Percentiles rank a stretch among this genome's conserved stretches.
Evolutionary conservation across 2,797 vertebrate genomes (phyloP).

Genomic region (Ambastaia sidthimunki): DNA sequence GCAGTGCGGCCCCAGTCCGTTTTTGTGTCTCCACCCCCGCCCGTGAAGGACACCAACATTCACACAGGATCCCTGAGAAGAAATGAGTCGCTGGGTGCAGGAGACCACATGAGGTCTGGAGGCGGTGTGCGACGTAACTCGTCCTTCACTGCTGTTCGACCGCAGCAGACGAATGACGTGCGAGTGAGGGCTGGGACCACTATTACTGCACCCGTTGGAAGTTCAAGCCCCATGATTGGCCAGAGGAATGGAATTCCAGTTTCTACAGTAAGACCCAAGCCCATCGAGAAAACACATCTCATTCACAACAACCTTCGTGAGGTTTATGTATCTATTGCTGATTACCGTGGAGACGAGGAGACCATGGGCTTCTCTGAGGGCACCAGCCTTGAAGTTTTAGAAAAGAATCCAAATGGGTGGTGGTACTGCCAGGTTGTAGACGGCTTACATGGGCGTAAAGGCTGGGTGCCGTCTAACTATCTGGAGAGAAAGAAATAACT

Average conservation of each 20-base stretch:
- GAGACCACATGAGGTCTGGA: slow-evolving; percentile 83
- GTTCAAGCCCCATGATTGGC: slow-evolving; percentile 58
- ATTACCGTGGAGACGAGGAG: slow-evolving; percentile 97
- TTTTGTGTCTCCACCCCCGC: slow-evolving; percentile 88
- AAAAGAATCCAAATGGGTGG: slow-evolving; percentile 98
- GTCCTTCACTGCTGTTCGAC: slow-evolving; percentile 89
- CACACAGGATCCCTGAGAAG: slow-evolving; percentile 90
- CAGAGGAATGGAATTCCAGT: slow-evolving; percentile 92
- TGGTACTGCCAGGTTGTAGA: slow-evolving; percentile 99
- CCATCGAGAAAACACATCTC: slow-evolving; percentile 93
- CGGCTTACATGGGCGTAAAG: slow-evolving; percentile 91
- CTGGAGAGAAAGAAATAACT: slow-evolving; percentile 96
- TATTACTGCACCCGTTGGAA: slow-evolving; percentile 46
- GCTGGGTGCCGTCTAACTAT: slow-evolving; percentile 99
- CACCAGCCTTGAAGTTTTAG: slow-evolving; percentile 94
- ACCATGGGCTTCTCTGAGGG: slow-evolving; percentile 97
- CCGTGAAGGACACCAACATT: slow-evolving; percentile 87
- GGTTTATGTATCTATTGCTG: slow-evolving; percentile 95
- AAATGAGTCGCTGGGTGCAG: slow-evolving; percentile 90
- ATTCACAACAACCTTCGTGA: slow-evolving; percentile 97
- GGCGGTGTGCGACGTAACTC: slow-evolving; percentile 87
- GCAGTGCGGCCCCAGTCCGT: slow-evolving; percentile 95
- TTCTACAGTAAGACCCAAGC: slow-evolving; percentile 92
- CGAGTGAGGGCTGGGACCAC: slow-evolving; percentile 56
- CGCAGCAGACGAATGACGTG: slow-evolving; percentile 73